Percentiles rank a stretch among this genome's conserved stretches.
These are phyloP conservation scores for Heliothis subflexa DNA, from an alignment of 1,140 invertebrate species.

Conservation along the genomic window DNA sequence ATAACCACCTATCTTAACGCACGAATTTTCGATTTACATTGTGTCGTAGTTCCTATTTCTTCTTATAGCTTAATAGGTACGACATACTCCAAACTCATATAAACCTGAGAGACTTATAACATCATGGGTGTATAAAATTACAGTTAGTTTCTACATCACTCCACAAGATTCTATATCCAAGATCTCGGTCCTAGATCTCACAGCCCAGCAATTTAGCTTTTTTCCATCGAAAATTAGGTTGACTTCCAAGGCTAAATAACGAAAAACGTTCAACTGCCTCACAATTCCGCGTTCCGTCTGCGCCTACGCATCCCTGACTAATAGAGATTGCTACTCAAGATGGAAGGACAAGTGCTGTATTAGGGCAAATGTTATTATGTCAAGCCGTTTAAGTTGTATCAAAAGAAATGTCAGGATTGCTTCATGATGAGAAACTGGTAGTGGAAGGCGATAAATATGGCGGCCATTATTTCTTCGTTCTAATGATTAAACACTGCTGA, in stretches of 20 bases:
- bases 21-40: too few species aligned
- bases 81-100: too few species aligned
- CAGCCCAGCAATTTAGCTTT: neutral
- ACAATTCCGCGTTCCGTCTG: conserved; percentile 36
- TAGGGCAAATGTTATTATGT: conserved; percentile 7
- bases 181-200: neutral
- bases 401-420: conserved; percentile 26
- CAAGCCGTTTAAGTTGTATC: conserved; percentile 25
- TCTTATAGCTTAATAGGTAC: too few species aligned
- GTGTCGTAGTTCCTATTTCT: too few species aligned
- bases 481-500: neutral
- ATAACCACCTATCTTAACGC: too few species aligned
- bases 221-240: conserved; percentile 10
- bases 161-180: neutral
- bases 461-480: neutral
- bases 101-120: neutral
- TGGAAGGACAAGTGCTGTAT: conserved; percentile 36
- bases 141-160: neutral
- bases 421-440: conserved; percentile 6
- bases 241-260: neutral
- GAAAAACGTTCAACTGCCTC: conserved; percentile 1
- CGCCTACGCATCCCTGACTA: conserved; percentile 33
- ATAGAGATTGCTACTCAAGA: conserved; percentile 12
- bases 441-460: conserved; percentile 19
- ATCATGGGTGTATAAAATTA: neutral